phyloP scores from a whole-genome alignment of 2,797 vertebrate species.

The Sebastes diaconus region DNA sequence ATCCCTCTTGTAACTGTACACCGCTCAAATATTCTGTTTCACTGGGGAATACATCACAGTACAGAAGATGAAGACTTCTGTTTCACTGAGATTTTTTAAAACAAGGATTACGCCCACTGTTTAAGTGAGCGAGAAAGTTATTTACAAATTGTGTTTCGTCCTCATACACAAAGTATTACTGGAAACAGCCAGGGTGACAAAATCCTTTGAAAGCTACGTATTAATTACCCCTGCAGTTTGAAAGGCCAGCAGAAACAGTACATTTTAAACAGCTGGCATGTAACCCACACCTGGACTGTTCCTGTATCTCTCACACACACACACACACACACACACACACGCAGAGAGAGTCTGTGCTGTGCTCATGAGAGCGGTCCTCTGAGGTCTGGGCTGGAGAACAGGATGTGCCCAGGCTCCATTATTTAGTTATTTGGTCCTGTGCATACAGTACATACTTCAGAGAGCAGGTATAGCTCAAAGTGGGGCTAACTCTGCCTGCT shows the following conservation, averaged over 20 bases:
- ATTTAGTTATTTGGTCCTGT: constrained; percentile 70
- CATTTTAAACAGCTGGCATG: constrained; percentile 52
- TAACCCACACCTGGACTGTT: constrained; percentile 59
- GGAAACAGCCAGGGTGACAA: constrained; percentile 40
- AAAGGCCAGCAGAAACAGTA: constrained; percentile 52
- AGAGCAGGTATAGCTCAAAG: constrained; percentile 59
- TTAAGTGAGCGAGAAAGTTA: neutral
- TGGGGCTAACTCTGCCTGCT: constrained; percentile 39
- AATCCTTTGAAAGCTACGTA: constrained; percentile 36
- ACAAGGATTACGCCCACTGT: neutral
- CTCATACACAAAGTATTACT: constrained; percentile 12
- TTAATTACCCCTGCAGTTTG: constrained; percentile 57
- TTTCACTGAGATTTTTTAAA: neutral
- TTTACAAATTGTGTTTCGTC: constrained; percentile 3
- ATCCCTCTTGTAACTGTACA: too few species aligned
- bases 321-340: neutral
- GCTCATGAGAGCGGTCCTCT: constrained; percentile 56
- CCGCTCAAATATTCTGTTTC: too few species aligned
- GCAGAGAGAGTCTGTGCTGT: constrained; percentile 4
- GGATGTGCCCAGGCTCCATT: constrained; percentile 70
- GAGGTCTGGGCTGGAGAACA: constrained; percentile 65
- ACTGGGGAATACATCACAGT: too few species aligned
- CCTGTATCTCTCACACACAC: constrained; percentile 4
- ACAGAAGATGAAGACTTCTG: too few species aligned
- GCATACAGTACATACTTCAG: constrained; percentile 60